Conservation (phyloP, 37 sponge, comb jelly and placozoan species). For the Oopsacas minuta region DNA sequence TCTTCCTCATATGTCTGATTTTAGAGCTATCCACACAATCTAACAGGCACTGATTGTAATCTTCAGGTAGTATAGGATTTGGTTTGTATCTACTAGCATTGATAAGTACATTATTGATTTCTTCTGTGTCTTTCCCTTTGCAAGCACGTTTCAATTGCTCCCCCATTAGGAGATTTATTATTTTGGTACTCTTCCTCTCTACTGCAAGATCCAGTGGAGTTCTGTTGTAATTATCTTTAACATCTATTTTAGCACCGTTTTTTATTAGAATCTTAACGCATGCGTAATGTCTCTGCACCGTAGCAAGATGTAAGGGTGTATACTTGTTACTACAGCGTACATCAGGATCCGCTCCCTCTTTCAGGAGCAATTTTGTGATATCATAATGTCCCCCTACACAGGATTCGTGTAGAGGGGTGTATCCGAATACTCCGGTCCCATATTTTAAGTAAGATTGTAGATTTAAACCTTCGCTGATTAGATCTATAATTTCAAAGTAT, state of each 20-base stretch:
- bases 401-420: constrained; percentile 72
- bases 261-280: constrained; percentile 40
- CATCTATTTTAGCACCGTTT: constrained; percentile 34
- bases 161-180: background rate
- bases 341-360: constrained; percentile 20
- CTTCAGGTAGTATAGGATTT: background rate
- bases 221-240: constrained; percentile 38
- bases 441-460: background rate
- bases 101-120: background rate
- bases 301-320: constrained; percentile 61
- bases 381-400: background rate
- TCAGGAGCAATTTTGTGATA: background rate
- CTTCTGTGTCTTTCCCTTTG: background rate
- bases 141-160: background rate
- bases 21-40: background rate
- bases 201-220: constrained; percentile 36
- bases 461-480: background rate
- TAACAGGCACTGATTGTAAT: background rate
- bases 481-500: background rate
- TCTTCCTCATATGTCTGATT: background rate
- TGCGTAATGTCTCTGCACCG: constrained; percentile 33
- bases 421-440: constrained; percentile 48
- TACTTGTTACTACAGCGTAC: constrained; percentile 27
- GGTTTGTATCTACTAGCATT: constrained; percentile 9
- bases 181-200: background rate